Base-by-base conservation (phyloP, 2,797 vertebrate genomes). In the Platyrinchus mystaceus region DNA sequence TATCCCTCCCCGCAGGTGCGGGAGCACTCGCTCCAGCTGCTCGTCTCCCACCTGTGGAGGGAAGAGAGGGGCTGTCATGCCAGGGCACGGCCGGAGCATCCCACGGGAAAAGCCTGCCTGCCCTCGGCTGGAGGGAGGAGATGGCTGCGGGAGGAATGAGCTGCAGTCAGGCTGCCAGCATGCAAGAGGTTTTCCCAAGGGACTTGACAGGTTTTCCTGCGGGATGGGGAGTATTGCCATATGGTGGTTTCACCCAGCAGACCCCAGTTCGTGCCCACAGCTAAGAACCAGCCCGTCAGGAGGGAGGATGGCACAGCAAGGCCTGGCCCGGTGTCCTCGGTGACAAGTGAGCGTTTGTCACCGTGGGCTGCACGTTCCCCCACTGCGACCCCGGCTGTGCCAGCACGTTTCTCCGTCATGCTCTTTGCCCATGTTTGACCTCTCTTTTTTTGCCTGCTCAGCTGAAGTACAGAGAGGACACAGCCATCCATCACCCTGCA, bases 11-110 rank as follows among this genome's bases (percentile, higher is more conserved):
- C 99, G 0, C 99, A 99, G 7, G 99, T 99, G 43, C 98, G 98
- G 0, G 99, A 99, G 66, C 99, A 99, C 96, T 99, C 99, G 2
- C 99, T 99, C 99, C 99, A 99, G 97, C 99, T 99, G 97, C 99
- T 99, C 0, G 99, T 98, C 98, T 99, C 99, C 99, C 99, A 99
- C 94, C 99, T 99, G 97, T 1, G 5, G 55, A 12, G 80, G 56
- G 27, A 39, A 30, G 62, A 87, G 52, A 84, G 81, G 32, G 81
- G 41, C 18, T 1, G 0, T 46, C 2, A 14, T 3, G 1, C 28
- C 0, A 0, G 0, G 74, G 64, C 66, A 43, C 0, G 0, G 59
- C 43, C 1, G 7, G 41, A 66, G 66, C 39, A 55, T 19, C 90
- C 94, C 66, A 1, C 0, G 1, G 82, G 12, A 66, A 21, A 67